Evolutionary conservation across 2,888 invertebrate species (phyloP), one percentile per base, ranked within the genome.

Genomic region (Thereva nobilitata): DNA sequence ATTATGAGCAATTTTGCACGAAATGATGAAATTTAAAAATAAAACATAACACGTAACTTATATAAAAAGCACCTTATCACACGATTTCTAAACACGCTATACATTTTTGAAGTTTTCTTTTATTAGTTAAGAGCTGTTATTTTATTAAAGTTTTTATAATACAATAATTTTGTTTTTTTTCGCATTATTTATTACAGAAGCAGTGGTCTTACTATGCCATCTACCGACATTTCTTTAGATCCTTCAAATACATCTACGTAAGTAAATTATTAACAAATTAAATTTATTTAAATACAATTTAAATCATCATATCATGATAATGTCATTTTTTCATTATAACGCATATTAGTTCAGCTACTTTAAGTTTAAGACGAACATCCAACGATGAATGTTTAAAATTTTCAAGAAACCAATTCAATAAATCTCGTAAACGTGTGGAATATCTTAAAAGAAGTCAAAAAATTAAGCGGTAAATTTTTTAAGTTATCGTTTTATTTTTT

Each of bases 391-490:
- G 67, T 37, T 71, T 72, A 61, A 69, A 63, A 64, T 59, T 63
- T 5, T 71, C 73, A 71, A 72, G 71, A 73, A 70, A 38, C 8
- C 64, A 66, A 67, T 72, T 72, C 59, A 67, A 71, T 69, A 47
- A 66, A 9, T 71, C 72, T 63, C 69, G 70, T 70, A 72, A 68
- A 67, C 71, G 70, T 64, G 71, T 71, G 69, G 70, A 73, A 68
- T 57, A 56, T 57, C 70, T 73, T 49, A 72, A 72, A 71, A 70
- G 50, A 57, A 35, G n/a, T 5, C 49, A 59, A 71, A 70, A 70
- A 66, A 67, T 61, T 42, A 72, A 71, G 71, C 72, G 73, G 73
- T 73, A 74, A 73, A 23, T 23, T 23, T 23, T 69, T 71, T 59
- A 38, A 50, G 35, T 35, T 35, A 8, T 40, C 40, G 7, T 49